Conservation (phyloP, 30 jellyfish, hydroid and myxozoan species). For the Calvadosia cruxmelitensis region DNA sequence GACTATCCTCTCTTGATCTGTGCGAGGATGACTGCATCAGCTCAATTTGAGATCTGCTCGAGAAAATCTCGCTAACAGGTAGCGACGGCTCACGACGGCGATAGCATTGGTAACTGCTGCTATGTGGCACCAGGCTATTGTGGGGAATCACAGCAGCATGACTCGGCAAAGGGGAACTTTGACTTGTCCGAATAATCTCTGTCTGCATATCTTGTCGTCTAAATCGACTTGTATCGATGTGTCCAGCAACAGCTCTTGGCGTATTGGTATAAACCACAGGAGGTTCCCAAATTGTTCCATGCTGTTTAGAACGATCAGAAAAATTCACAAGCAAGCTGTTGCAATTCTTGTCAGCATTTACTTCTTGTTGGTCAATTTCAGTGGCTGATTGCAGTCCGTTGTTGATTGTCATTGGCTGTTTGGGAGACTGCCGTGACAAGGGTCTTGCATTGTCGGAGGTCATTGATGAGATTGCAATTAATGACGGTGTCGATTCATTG, state of each 20-base stretch:
- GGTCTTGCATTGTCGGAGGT: not conserved
- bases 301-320: constrained; percentile 49
- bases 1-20: no score
- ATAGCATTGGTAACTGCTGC: constrained; percentile 45
- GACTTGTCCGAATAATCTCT: constrained; percentile 4
- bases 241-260: constrained; percentile 14
- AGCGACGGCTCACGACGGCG: constrained; percentile 2
- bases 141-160: constrained; percentile 28
- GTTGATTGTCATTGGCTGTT: no score
- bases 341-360: constrained; percentile 10
- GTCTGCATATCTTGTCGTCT: not conserved
- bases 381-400: no score
- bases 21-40: no score
- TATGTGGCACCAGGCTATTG: constrained; percentile 16
- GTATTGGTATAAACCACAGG: constrained; percentile 47
- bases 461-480: not conserved
- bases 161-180: constrained; percentile 16
- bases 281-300: constrained; percentile 71
- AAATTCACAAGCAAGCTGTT: constrained; percentile 17
- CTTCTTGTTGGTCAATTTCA: no score
- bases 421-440: not conserved
- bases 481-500: not conserved
- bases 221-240: constrained; percentile 18
- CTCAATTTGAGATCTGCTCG: no score
- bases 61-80: no score